These are phyloP conservation scores for Trimorus sp. DNA, from an alignment of 2,888 invertebrate species.

Conservation along the genomic window DNA sequence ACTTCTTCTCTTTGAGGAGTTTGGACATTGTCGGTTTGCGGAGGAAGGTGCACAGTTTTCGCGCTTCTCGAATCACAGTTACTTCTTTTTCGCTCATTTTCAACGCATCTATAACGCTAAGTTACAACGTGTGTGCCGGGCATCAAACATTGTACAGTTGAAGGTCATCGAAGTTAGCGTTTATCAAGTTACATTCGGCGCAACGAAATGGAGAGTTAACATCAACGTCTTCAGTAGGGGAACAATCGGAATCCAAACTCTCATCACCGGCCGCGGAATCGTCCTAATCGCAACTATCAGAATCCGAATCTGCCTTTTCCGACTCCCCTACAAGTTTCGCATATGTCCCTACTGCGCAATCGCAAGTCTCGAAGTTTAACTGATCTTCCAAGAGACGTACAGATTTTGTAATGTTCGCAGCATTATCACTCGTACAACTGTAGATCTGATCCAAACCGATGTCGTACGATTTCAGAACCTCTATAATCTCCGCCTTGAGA, in stretches of 20 bases:
- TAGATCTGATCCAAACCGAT: not conserved
- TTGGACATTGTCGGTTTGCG: not conserved
- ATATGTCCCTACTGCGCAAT: not conserved
- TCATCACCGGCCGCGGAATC: not conserved
- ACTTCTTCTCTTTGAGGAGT: not conserved
- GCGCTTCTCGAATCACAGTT: not conserved
- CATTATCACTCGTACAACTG: constrained; percentile 18
- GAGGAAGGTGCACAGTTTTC: not conserved
- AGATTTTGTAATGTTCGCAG: not conserved
- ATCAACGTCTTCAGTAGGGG: not conserved
- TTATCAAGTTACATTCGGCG: no score
- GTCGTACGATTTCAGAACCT: not conserved
- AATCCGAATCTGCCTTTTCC: not conserved
- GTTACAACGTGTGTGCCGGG: no score
- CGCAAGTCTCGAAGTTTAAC: not conserved
- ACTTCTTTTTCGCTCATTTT: no score
- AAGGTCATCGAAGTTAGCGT: no score
- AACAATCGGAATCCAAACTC: not conserved
- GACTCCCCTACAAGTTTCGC: not conserved
- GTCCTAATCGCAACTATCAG: not conserved
- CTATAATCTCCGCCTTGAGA: not conserved
- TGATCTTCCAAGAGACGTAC: not conserved
- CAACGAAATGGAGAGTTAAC: no score
- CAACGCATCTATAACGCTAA: no score
- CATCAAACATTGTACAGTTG: no score